Base-by-base conservation (phyloP, 2,113 vertebrate species). In the Hypocryptadius cinnamomeus region DNA sequence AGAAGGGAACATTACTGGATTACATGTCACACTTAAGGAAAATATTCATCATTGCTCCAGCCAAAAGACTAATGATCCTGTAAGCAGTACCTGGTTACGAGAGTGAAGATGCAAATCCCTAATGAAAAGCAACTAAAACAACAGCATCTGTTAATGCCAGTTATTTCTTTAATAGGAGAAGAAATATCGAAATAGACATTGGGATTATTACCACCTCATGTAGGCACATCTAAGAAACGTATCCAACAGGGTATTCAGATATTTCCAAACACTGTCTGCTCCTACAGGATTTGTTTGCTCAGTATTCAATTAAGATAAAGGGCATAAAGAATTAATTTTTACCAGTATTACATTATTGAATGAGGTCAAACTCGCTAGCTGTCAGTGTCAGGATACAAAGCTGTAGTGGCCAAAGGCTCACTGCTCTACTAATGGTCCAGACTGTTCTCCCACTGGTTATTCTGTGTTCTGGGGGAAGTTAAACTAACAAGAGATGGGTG, bases 1-100 rank as follows among this genome's bases (percentile, higher is more conserved):
- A 97, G 96, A 98, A 98, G 97, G 96, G 98, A 97, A 97, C 94
- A 85, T 97, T 94, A 96, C 96, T 91, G 97, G 98, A 97, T 97
- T 97, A 97, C 94, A 84, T 96, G 97, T 97, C 97, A 97, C 97
- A 97, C 98, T 98, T 96, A 84, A 97, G 98, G 98, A 98, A 97
- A 97, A 97, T 98, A 98, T 98, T 98, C 98, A 98, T 99, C 98
- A 98, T 96, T 90, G 85, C 89, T 77, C 84, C 71, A 68, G 93
- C 85, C 87, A 82, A 59, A 33, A 94, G 93, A 95, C 91, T 82
- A 79, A 96, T 74, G 80, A 85, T 68, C 64, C 70, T 13, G 1
- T 68, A 64, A 93, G 59, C 85, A 73, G 80, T 93, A 80, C 95
- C 92, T 84, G 53, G 53, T 79, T 84, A 28, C 6, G 7, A 79